Percentiles rank a stretch among this genome's conserved stretches.
Evolutionary conservation across 2,797 vertebrate genomes (phyloP).

Genomic region (Crocodylus rhombifer): DNA sequence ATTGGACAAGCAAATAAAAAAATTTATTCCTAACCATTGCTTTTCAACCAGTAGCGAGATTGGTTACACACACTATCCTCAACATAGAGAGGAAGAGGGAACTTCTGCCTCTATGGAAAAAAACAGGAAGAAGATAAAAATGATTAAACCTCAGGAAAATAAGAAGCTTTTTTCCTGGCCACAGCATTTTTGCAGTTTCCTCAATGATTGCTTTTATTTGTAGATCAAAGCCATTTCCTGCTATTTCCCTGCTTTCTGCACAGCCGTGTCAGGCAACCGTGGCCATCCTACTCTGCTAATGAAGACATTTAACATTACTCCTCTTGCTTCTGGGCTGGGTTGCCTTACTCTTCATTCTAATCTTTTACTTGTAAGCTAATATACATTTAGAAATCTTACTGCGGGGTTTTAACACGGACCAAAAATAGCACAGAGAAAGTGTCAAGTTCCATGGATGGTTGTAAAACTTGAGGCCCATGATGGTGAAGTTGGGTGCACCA

Average conservation of each 20-base stretch:
- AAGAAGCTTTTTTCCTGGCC: neutral
- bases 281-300: too few relatives aligned
- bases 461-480: neutral
- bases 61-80: neutral
- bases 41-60: conserved; percentile 31
- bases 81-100: neutral
- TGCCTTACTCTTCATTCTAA: neutral
- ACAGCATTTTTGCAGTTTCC: neutral
- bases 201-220: neutral
- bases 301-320: neutral
- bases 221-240: neutral
- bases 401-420: neutral
- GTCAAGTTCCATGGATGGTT: neutral
- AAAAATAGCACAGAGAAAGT: neutral
- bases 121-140: neutral
- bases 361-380: neutral
- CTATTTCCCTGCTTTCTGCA: neutral
- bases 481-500: neutral
- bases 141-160: neutral
- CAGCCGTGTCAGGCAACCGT: neutral
- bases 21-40: neutral
- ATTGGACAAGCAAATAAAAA: conserved; percentile 24
- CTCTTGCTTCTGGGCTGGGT: neutral
- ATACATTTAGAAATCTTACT: neutral
- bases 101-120: neutral